A percentile compares a stretch with the other conserved stretches of the same genome.
Conservation (phyloP, 2,113 vertebrate genomes). For the Ptychochromis oligacanthus region DNA sequence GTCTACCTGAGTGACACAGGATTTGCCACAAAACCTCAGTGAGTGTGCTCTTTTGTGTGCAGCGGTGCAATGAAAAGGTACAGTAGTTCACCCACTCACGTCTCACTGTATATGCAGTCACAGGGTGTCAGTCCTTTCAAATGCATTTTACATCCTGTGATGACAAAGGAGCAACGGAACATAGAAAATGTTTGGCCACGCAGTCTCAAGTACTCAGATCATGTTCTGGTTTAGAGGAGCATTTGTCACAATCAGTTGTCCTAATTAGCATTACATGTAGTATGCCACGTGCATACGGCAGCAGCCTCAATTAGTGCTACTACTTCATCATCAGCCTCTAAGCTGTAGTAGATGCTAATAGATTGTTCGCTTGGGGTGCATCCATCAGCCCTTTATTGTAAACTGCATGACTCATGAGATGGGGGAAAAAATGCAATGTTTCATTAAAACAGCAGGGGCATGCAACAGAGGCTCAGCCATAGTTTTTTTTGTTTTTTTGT, state of each 20-base stretch:
- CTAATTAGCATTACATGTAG: slow-evolving; percentile 57
- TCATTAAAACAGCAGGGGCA: slow-evolving; percentile 18
- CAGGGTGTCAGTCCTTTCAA: neutral
- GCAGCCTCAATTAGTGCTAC: slow-evolving; percentile 59
- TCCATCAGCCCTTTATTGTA: slow-evolving; percentile 58
- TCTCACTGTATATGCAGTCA: neutral
- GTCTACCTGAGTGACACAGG: slow-evolving; percentile 19
- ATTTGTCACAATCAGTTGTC: slow-evolving; percentile 41
- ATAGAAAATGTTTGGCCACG: neutral
- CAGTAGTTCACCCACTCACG: neutral
- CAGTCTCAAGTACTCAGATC: neutral
- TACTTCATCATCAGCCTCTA: slow-evolving; percentile 57
- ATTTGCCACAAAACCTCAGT: slow-evolving; percentile 25
- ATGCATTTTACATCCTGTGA: neutral
- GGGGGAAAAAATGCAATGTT: slow-evolving; percentile 9
- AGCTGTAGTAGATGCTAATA: slow-evolving; percentile 55
- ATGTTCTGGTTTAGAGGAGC: slow-evolving; percentile 19
- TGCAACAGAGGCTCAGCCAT: neutral
- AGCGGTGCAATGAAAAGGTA: neutral
- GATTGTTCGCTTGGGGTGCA: slow-evolving; percentile 48
- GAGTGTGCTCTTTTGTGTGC: neutral
- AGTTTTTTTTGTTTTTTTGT: no score
- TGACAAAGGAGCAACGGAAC: neutral
- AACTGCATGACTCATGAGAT: slow-evolving; percentile 39
- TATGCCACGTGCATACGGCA: slow-evolving; percentile 13